phyloP scores from a whole-genome alignment of 92 coral and sea anemone species.

The Palythoa grandiflora region DNA sequence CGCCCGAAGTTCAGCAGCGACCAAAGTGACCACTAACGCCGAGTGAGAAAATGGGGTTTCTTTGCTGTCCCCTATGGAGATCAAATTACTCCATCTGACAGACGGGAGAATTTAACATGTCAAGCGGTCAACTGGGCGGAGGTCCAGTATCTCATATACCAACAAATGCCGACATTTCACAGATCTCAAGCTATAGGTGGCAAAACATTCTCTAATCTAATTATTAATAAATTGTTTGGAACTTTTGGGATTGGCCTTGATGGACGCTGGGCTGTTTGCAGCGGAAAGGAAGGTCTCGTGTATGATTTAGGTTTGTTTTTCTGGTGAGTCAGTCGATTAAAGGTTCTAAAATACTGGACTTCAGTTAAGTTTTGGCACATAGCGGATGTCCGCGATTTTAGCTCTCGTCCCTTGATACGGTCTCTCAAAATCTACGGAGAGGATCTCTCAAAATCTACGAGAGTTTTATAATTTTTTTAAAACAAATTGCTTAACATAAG shows the following conservation, averaged over 20 bases:
- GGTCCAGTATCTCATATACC: conserved; percentile 22
- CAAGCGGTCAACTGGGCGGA: conserved; percentile 44
- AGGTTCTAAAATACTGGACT: neutral
- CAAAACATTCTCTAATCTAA: conserved; percentile 37
- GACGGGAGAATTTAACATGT: conserved; percentile 61
- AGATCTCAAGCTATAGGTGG: conserved; percentile 53
- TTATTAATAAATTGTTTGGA: conserved; percentile 29
- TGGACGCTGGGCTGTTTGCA: conserved; percentile 9
- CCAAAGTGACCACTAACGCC: conserved; percentile 68
- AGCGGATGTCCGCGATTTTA: neutral
- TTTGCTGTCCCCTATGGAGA: conserved; percentile 71
- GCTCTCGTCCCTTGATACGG: neutral
- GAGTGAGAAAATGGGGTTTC: conserved; percentile 81
- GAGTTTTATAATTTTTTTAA: neutral
- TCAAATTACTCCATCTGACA: conserved; percentile 73
- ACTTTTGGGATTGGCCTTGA: conserved; percentile 24
- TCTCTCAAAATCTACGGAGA: neutral
- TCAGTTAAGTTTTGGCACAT: neutral
- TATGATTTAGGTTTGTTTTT: neutral
- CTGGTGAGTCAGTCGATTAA: neutral
- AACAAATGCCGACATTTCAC: conserved; percentile 48
- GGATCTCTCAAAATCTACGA: neutral
- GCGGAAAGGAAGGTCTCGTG: conserved; percentile 15
- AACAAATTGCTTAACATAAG: neutral
- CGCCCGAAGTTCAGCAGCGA: conserved; percentile 74